Conservation (phyloP, 30 jellyfish, hydroid and myxozoan genomes). For the Clytia hemisphaerica region DNA sequence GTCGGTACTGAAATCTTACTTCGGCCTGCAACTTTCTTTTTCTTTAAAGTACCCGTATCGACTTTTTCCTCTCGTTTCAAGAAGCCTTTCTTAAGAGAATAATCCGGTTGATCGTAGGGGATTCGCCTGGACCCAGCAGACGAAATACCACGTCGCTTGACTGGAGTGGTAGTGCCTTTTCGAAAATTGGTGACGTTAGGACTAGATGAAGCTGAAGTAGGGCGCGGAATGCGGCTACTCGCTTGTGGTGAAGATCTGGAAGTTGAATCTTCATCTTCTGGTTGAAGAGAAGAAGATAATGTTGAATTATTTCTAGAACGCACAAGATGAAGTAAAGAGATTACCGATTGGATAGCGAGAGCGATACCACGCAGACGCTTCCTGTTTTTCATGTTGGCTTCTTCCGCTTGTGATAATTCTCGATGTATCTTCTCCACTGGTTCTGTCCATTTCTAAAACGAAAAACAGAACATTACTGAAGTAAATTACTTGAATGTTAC, state of each 20-base stretch:
- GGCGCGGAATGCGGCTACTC: constrained; percentile 82
- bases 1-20: neutral
- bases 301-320: constrained; percentile 39
- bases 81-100: constrained; percentile 29
- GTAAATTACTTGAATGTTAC: neutral
- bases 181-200: constrained; percentile 80
- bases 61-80: constrained; percentile 33
- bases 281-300: neutral
- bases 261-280: constrained; percentile 18
- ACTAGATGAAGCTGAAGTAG: constrained; percentile 67
- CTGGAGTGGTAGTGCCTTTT: constrained; percentile 52
- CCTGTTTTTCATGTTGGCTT: constrained; percentile 49
- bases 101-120: constrained; percentile 8
- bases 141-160: constrained; percentile 26
- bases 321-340: constrained; percentile 67
- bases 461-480: neutral
- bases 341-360: constrained; percentile 87
- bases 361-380: constrained; percentile 82
- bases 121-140: neutral
- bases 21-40: neutral
- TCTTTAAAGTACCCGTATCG: neutral
- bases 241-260: constrained; percentile 41
- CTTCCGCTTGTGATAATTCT: constrained; percentile 58
- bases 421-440: constrained; percentile 59
- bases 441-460: constrained; percentile 73